A percentile compares a stretch with the other conserved stretches of the same genome.
Evolutionary conservation across 2,113 vertebrate genomes (phyloP).

Genomic region (Mastomys natalensis): DNA sequence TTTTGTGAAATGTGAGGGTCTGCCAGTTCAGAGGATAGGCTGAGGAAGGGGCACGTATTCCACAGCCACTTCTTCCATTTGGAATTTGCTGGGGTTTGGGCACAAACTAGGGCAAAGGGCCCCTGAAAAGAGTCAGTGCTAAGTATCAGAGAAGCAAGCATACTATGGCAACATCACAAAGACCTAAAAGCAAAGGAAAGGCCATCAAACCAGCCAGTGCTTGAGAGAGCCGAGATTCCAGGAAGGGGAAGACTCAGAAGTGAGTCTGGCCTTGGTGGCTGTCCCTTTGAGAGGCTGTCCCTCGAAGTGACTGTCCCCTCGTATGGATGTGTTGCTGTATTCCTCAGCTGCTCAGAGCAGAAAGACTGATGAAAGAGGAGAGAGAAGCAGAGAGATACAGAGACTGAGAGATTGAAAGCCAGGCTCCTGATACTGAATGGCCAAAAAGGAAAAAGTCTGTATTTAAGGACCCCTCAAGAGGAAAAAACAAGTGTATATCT

Average conservation of each 20-base stretch:
- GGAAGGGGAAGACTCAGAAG: not conserved
- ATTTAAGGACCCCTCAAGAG: not conserved
- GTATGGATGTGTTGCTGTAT: not conserved
- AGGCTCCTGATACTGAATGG: not conserved
- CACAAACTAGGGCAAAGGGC: not conserved
- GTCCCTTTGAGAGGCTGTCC: not conserved
- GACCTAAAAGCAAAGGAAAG: not conserved
- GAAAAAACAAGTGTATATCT: not conserved
- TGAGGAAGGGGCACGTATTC: not conserved
- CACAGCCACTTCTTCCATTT: conserved; percentile 20
- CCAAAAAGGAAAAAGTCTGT: not conserved
- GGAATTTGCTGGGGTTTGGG: not conserved
- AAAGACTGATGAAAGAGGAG: not conserved
- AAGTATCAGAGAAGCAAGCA: conserved; percentile 36
- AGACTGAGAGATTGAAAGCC: not conserved
- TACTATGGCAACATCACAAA: not conserved
- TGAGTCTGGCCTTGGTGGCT: not conserved
- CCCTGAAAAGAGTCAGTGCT: not conserved
- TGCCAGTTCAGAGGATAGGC: not conserved
- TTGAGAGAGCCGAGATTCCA: not conserved
- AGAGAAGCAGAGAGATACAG: not conserved
- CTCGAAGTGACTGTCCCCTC: not conserved
- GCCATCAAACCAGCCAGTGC: not conserved
- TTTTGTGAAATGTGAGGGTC: not conserved
- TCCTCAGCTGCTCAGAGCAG: not conserved